Percentiles rank a stretch among this genome's conserved stretches.
Evolutionary conservation across 2,888 invertebrate genomes (phyloP).

Genomic region (Ophioninae sp.): DNA sequence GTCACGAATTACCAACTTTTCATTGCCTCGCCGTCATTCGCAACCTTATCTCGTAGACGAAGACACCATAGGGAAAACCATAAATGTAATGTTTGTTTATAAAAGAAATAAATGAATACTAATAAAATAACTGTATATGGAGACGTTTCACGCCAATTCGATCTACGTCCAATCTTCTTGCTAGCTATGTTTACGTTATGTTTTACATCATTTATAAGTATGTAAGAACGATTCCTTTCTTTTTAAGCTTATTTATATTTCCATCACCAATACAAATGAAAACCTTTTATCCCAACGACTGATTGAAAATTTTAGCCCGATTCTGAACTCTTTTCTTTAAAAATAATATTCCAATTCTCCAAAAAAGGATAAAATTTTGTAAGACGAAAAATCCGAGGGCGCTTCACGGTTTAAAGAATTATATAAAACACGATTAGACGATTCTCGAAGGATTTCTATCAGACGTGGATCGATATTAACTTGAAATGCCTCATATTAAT

Average conservation of each 20-base stretch:
- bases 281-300: no score
- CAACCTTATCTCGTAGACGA: slow-evolving; percentile 65
- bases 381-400: not conserved
- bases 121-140: slow-evolving; percentile 22
- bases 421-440: not conserved
- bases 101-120: slow-evolving; percentile 54
- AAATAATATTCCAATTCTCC: not conserved
- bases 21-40: slow-evolving; percentile 67
- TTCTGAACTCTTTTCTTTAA: not conserved
- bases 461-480: not conserved
- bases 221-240: not conserved
- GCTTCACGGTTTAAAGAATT: not conserved
- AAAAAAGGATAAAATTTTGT: not conserved
- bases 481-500: slow-evolving; percentile 40
- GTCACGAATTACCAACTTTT: slow-evolving; percentile 68
- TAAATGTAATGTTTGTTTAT: slow-evolving; percentile 77
- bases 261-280: not conserved
- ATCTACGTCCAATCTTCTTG: not conserved
- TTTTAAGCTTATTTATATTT: not conserved
- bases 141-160: slow-evolving; percentile 23
- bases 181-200: not conserved
- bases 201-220: not conserved
- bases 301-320: not conserved
- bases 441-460: not conserved
- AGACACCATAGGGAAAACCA: slow-evolving; percentile 58